phyloP scores from a whole-genome alignment of 2,888 invertebrate species.

The Drosophila buzzatii region DNA sequence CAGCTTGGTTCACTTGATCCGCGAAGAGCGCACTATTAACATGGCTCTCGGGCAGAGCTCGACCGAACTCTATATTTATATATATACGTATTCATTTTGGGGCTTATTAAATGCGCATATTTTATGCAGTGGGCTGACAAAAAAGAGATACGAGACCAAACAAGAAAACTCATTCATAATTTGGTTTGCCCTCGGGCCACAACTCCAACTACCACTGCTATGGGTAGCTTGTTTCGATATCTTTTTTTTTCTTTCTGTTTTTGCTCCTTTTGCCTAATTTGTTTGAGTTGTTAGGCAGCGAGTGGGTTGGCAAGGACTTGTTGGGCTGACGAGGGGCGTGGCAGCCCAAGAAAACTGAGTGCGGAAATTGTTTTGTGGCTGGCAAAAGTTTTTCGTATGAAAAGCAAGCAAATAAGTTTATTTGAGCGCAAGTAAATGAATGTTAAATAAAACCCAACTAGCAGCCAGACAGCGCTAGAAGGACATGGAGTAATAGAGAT shows the following conservation, averaged over 20 bases:
- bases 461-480: slow-evolving; percentile 22
- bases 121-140: slow-evolving; percentile 62
- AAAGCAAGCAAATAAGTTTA: slow-evolving; percentile 66
- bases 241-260: slow-evolving; percentile 15
- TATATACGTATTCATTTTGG: slow-evolving; percentile 53
- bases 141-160: slow-evolving; percentile 31
- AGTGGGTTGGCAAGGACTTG: background rate
- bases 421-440: slow-evolving; percentile 64
- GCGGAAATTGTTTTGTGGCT: slow-evolving; percentile 74
- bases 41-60: slow-evolving; percentile 35
- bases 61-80: background rate
- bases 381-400: slow-evolving; percentile 71
- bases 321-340: background rate
- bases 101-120: slow-evolving; percentile 77
- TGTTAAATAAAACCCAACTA: slow-evolving; percentile 67
- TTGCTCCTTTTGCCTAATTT: slow-evolving; percentile 62
- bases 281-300: slow-evolving; percentile 64
- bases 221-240: slow-evolving; percentile 23
- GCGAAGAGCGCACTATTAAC: slow-evolving; percentile 49
- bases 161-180: slow-evolving; percentile 61
- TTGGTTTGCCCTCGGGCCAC: slow-evolving; percentile 46
- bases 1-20: slow-evolving; percentile 22
- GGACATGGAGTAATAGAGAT: background rate
- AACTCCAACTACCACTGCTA: slow-evolving; percentile 20
- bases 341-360: slow-evolving; percentile 31